Base-by-base conservation (phyloP, 2,888 invertebrate species). In the Leptura quadrifasciata region DNA sequence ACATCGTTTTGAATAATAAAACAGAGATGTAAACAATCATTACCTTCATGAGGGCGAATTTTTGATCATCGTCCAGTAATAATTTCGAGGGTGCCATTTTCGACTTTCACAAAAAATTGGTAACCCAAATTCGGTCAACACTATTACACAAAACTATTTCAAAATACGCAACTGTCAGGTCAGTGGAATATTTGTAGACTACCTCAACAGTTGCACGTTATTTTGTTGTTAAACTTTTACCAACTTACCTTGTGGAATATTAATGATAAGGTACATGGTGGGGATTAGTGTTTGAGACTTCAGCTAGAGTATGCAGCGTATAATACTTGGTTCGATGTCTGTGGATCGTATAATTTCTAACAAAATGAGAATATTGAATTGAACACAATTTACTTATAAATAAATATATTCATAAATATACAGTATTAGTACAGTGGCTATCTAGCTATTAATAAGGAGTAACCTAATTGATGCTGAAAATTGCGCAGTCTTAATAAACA, bases 11-110 rank as follows among this genome's bases (percentile, higher is more conserved):
- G 15, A 39, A 17, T 15, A 47, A 4, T 47, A 47, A n/a, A 47
- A n/a, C n/a, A 15, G 6, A 47, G 12, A 12, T n/a, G 15, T 47
- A 47, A 47, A 47, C 17, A 12, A 21, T 31, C 17, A 85, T 89
- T 91, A 95, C 95, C 93, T 95, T 95, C 94, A 95, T 95, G 78
- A 95, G 90, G 17, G 94, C 93, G 86, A 95, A 95, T 81, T 93
- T 91, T 85, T 95, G 94, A 84, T 94, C 94, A 88, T 95, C 95
- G 68, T 93, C 93, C 78, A 94, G 90, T 17, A 79, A 74, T 12
- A 84, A 65, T 78, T 84, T 84, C 12, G 72, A 73, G 8, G 64
- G 61, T 39, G 74, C 39, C 67, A 74, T 67, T 57, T 31, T 20
- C 18, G 55, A 17, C 58, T 27, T 21, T 39, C 15, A 39, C 31